Base-by-base conservation (phyloP, 2,797 vertebrate genomes). In the Trachops cirrhosus region DNA sequence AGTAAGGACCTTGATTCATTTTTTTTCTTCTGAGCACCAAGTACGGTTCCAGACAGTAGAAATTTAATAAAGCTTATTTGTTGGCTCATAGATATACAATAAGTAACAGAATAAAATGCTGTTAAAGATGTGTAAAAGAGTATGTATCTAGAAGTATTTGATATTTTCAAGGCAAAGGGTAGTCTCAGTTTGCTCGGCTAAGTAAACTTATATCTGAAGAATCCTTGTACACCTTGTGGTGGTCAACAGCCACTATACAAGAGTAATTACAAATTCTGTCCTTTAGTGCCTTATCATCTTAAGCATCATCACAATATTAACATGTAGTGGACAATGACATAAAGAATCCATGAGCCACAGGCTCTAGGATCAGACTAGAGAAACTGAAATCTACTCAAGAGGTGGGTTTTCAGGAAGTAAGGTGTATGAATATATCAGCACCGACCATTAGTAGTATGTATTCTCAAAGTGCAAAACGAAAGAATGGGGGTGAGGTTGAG, bases 101-200 rank as follows among this genome's bases (percentile, higher is more conserved):
- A 57, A 50, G 18, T 21, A 94, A 48, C 37, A 70, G 29, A 79
- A 68, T 74, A 50, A 50, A 21, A 67, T 77, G 24, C 11, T 54
- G 21, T 37, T 93, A 82, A 84, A 74, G 32, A 57, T 89, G 15
- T 34, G 3, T 84, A 44, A 41, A 64, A 44, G 16, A n/a, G n/a
- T 67, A 68, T 64, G 16, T 52, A 26, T 41, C 48, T 83, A 75
- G 73, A 86, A 91, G 26, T 14, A 67, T 54, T 73, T 8, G 77
- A 6, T 62, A 59, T 84, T 86, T 96, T 83, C 75, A 95, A 86
- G 14, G 24, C 16, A 96, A 83, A 91, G 9, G 16, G 34, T 74
- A 19, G 19, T 85, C 24, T 91, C 34, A 54, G 22, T 75, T 88
- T 91, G 18, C 52, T 80, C 2, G 21, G 32, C 41, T 92, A 62